Evolutionary conservation across 30 jellyfish, hydroid and myxozoan genomes (phyloP), one percentile per base, ranked within the genome.

Genomic region (Chrysaora quinquecirrha): DNA sequence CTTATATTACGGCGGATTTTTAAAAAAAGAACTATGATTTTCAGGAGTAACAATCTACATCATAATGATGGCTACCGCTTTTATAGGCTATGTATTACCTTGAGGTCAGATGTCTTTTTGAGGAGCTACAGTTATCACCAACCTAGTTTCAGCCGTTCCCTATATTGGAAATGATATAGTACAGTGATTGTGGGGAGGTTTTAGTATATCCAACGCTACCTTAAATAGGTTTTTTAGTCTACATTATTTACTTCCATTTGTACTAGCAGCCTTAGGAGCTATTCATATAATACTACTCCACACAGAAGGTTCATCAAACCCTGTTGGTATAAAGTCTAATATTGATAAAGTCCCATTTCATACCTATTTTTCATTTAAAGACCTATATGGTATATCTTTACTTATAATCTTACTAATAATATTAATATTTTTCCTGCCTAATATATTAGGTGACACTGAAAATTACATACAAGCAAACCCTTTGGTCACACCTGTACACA

Each of bases 141-240:
- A 83, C 23, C 32, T 83, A 0, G 73, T 83, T 9, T 83, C 94
- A 0, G 94, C 94, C 0, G 22, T 83, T 0, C 94, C 94, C 0
- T 83, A 69, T 73, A 2, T 83, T 1, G 94, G 94, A 0, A 54
- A 83, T 0, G 87, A 71, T 27, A 25, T 83, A 0, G 94, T 83
- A 0, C 88, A 83, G 49, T 83, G 94, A 43, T 0, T 83, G 19
- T 83, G 94, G n/a, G 94, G 94, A 1, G 94, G 94, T 0, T 83
- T 69, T 22, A 58, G 87, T 33, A 72, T 83, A 0, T 31, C 77
- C 1, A 72, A 72, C 33, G 80, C 94, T 16, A 83, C 94, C 66
- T 34, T 83, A 12, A 83, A 54, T 3, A 50, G 94, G 24, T 83
- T 83, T 28, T 83, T 69, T 34, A 69, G 82, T 33, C 34, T 83